phyloP scores from a whole-genome alignment of 2,113 vertebrate genomes.

The Garra rufa region DNA sequence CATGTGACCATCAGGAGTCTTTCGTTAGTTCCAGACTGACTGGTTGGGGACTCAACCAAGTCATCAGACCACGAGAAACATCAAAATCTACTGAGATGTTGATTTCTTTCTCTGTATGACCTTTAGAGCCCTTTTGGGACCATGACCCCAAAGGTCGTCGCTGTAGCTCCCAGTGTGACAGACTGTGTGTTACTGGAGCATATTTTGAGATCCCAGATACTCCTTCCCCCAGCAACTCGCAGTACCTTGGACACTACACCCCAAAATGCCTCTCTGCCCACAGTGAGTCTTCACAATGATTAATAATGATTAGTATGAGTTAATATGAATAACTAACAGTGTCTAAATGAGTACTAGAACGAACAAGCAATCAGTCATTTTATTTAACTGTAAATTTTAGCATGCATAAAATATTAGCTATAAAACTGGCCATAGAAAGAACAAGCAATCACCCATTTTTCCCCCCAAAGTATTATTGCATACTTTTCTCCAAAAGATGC shows the following conservation, averaged over 20 bases:
- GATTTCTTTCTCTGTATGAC: not conserved
- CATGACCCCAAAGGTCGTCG: constrained; percentile 59
- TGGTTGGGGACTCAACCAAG: not conserved
- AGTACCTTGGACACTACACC: constrained; percentile 61
- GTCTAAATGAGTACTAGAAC: no score
- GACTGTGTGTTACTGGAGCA: constrained; percentile 63
- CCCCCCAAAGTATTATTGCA: not conserved
- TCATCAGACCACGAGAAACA: constrained; percentile 14
- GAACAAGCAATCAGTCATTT: no score
- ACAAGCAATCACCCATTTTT: not conserved
- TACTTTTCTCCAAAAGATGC: not conserved
- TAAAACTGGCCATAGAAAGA: not conserved
- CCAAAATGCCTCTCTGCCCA: constrained; percentile 65
- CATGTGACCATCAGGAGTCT: constrained; percentile 52
- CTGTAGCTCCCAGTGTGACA: constrained; percentile 72
- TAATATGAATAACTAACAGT: no score
- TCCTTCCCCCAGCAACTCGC: constrained; percentile 64
- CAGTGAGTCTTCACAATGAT: constrained; percentile 48
- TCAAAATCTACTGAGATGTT: constrained; percentile 12
- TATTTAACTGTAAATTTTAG: not conserved
- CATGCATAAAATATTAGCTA: not conserved
- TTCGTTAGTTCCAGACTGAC: constrained; percentile 35
- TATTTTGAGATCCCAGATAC: constrained; percentile 66
- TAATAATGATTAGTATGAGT: no score
- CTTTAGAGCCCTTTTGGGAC: constrained; percentile 66